phyloP scores from a whole-genome alignment of 2,888 invertebrate genomes.

The Bibio marci region DNA sequence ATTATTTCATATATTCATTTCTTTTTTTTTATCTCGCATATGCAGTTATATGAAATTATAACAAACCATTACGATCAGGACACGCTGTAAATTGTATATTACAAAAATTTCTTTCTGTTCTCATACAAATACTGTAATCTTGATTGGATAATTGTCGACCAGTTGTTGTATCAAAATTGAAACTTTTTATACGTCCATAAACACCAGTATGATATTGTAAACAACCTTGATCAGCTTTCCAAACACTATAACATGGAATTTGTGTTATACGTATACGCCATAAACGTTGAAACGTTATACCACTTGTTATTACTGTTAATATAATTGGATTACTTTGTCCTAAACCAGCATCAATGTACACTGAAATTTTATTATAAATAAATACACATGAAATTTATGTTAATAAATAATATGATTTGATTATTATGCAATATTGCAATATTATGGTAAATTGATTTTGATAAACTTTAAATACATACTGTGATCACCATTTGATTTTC shows the following conservation, averaged over 20 bases:
- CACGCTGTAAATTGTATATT: conserved; percentile 70
- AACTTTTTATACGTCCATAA: conserved; percentile 63
- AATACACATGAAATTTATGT: background rate
- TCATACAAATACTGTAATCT: conserved; percentile 72
- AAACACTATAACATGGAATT: conserved; percentile 57
- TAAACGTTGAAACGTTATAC: conserved; percentile 48
- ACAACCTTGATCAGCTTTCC: conserved; percentile 34
- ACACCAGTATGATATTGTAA: conserved; percentile 39
- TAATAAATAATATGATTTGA: background rate
- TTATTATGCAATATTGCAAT: background rate
- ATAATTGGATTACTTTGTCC: conserved; percentile 55
- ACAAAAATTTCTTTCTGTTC: conserved; percentile 74
- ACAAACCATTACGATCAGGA: conserved; percentile 32
- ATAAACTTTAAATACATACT: conserved; percentile 37
- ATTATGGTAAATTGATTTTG: too few species aligned
- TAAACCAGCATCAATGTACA: conserved; percentile 66
- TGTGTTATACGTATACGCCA: conserved; percentile 73
- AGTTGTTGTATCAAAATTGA: conserved; percentile 60
- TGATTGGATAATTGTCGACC: conserved; percentile 74
- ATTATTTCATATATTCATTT: background rate
- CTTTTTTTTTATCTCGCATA: background rate
- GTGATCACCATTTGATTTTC: conserved; percentile 63
- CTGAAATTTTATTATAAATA: conserved; percentile 28
- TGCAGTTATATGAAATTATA: background rate
- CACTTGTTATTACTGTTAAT: conserved; percentile 65